Evolutionary conservation across 2,888 invertebrate species (phyloP).

Genomic region (Cephus pulcher): DNA sequence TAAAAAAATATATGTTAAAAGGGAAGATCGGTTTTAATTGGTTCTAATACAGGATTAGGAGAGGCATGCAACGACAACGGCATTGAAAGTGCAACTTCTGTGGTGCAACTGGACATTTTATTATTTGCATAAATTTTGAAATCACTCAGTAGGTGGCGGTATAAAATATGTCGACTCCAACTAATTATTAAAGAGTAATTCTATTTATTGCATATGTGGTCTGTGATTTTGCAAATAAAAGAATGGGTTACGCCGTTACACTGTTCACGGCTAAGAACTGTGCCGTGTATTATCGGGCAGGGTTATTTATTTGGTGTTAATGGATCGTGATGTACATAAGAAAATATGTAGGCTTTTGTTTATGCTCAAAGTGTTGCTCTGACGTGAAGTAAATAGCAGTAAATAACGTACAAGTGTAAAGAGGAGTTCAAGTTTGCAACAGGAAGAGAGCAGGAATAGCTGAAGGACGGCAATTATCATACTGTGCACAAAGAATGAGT

Average conservation of each 20-base stretch:
- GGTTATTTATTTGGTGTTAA: conserved; percentile 6
- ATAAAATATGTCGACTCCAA: background rate
- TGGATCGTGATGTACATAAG: background rate
- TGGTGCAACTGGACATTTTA: background rate
- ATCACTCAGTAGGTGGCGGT: background rate
- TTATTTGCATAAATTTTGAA: background rate
- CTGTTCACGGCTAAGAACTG: background rate
- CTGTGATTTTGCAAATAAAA: background rate
- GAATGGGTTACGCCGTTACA: background rate
- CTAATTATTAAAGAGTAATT: background rate
- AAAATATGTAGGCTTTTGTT: conserved; percentile 2
- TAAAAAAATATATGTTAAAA: background rate
- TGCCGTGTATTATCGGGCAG: background rate
- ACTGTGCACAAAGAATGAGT: conserved; percentile 22
- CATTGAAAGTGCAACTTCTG: background rate
- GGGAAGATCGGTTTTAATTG: background rate
- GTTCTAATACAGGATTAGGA: background rate
- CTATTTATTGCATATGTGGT: background rate
- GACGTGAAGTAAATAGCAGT: background rate
- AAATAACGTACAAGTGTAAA: conserved; percentile 32
- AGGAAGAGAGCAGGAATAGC: conserved; percentile 11
- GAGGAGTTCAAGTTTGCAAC: conserved; percentile 17
- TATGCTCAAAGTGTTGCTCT: background rate
- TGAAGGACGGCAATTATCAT: background rate
- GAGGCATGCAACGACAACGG: background rate